Evolutionary conservation across 2,888 invertebrate genomes (phyloP), one percentile per base, ranked within the genome.

Genomic region (Trypoxylon attenuatum): DNA sequence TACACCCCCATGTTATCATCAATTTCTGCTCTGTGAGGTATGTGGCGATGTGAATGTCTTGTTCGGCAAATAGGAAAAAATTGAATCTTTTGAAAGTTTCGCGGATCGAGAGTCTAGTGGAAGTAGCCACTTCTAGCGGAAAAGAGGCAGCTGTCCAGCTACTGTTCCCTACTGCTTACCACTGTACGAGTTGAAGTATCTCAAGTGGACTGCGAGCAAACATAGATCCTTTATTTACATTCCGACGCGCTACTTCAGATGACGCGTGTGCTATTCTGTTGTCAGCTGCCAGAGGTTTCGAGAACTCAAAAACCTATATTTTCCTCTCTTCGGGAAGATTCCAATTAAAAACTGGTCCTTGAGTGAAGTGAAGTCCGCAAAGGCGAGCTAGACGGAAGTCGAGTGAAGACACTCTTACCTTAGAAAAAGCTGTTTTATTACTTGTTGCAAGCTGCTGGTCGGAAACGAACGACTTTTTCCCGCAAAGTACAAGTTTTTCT

Each of bases 1-100:
- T 86, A 86, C 86, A 86, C 85, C 86, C 86, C 86, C 86, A 3
- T 10, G 10, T 33, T 10, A 33, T 10, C 10, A 1, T n/a, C n/a
- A 33, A 6, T 10, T 4, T 33, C 33, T 33, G 10, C 13, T 13
- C 10, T 1, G 33, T 4, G 13, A 13, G 33, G 13, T 10, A 33
- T 10, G 13, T 33, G 1, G n/a, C 33, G 33, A 33, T 33, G 33
- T 33, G 10, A 10, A 1, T 33, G 5, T 6, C 13, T 33, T 33
- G 13, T 33, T 33, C 2, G 33, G 33, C 1, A 33, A 3, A 3
- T 33, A 33, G n/a, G 13, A 10, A 13, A 33, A 33, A 33, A 4
- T 33, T 5, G 3, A 13, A 33, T n/a, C 3, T 33, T 33, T n/a
- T 10, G 8, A 5, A 8, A 10, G 1, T 33, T n/a, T 33, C 33